Conservation (phyloP, 2,888 invertebrate species). For the Apoda limacodes region DNA sequence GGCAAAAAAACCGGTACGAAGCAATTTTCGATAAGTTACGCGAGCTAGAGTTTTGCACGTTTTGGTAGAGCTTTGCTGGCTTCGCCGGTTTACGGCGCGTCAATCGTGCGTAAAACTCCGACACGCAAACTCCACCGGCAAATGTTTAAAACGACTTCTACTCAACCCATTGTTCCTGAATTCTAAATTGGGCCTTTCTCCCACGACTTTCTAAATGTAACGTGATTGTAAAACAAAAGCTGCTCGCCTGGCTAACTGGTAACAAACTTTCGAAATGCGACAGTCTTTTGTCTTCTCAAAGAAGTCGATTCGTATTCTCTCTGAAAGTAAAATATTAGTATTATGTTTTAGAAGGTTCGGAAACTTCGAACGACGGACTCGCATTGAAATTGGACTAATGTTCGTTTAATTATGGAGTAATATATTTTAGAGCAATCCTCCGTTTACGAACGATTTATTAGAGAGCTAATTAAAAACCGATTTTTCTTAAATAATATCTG, state of each 20-base stretch:
- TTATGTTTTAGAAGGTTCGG: background rate
- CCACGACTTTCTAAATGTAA: slow-evolving; percentile 30
- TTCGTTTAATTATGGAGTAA: no score
- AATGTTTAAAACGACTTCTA: slow-evolving; percentile 44
- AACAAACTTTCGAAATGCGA: slow-evolving; percentile 41
- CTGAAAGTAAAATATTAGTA: slow-evolving; percentile 13
- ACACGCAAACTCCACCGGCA: slow-evolving; percentile 31
- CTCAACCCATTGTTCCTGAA: slow-evolving; percentile 35
- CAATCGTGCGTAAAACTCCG: slow-evolving; percentile 48
- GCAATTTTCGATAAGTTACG: slow-evolving; percentile 33
- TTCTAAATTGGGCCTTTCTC: slow-evolving; percentile 35
- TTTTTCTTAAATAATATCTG: no score
- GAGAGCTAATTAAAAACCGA: no score
- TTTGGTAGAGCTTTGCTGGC: slow-evolving; percentile 20
- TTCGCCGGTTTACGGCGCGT: slow-evolving; percentile 31
- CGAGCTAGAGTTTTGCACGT: slow-evolving; percentile 20
- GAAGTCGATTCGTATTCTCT: slow-evolving; percentile 34
- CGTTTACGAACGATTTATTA: no score
- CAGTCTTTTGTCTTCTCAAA: slow-evolving; percentile 45
- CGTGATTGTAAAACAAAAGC: slow-evolving; percentile 53
- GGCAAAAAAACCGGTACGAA: slow-evolving; percentile 19
- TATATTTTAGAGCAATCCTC: no score
- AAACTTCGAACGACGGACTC: slow-evolving; percentile 7
- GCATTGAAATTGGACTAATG: no score
- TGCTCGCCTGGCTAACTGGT: slow-evolving; percentile 21